phyloP scores from a whole-genome alignment of 2,113 vertebrate genomes.

The Pterophyllum scalare region DNA sequence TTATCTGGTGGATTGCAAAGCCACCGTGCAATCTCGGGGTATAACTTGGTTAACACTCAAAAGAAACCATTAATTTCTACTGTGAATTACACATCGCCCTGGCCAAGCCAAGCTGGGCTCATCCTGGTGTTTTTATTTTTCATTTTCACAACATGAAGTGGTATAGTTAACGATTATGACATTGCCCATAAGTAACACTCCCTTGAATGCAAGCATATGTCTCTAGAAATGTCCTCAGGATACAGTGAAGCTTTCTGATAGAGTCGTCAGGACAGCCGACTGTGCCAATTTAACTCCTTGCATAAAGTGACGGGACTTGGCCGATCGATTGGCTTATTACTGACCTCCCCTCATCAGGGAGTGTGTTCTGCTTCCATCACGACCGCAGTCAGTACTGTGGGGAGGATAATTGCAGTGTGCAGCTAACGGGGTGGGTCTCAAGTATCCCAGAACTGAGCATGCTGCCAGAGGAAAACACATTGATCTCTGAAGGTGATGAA shows the following conservation, averaged over 20 bases:
- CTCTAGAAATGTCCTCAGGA: conserved; percentile 15
- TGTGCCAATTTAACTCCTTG: conserved; percentile 59
- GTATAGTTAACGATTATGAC: conserved; percentile 10
- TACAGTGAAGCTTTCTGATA: conserved; percentile 31
- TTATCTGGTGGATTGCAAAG: conserved; percentile 25
- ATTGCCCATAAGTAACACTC: conserved; percentile 22
- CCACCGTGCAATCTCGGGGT: not conserved
- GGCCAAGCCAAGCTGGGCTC: conserved; percentile 34
- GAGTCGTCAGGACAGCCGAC: conserved; percentile 38
- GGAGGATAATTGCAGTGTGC: conserved; percentile 71
- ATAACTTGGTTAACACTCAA: conserved; percentile 42
- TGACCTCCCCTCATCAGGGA: conserved; percentile 64
- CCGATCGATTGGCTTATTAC: conserved; percentile 74
- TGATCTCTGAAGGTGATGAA: conserved; percentile 81
- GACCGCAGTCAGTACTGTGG: conserved; percentile 65
- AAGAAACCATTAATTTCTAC: conserved; percentile 51
- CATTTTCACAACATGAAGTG: conserved; percentile 19
- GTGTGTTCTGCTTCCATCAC: conserved; percentile 66
- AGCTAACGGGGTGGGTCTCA: conserved; percentile 64
- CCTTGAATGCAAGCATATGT: not conserved
- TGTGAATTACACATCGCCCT: conserved; percentile 33
- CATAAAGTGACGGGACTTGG: conserved; percentile 56
- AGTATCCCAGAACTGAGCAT: conserved; percentile 65
- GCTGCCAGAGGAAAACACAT: conserved; percentile 75
- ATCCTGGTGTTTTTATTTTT: conserved; percentile 25